These are phyloP conservation scores for Drosophila lacicola DNA, from an alignment of 2,888 invertebrate genomes.

Conservation along the genomic window DNA sequence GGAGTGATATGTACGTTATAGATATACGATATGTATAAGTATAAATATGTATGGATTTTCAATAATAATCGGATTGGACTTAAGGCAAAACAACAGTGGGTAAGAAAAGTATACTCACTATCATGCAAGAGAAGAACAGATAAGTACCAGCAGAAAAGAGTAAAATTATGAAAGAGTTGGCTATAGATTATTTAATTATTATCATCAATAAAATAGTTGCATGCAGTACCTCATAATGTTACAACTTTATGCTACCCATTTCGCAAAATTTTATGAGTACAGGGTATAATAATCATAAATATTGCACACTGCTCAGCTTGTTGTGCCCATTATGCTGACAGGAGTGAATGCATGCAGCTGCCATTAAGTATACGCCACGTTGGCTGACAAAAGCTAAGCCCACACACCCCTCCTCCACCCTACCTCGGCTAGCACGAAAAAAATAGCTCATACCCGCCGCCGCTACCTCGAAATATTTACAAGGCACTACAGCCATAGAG, in stretches of 20 bases:
- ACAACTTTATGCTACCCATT: not conserved
- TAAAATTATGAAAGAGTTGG: no score
- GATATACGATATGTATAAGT: no score
- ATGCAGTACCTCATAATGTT: not conserved
- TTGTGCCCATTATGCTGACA: slow-evolving; percentile 39
- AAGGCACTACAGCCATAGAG: slow-evolving; percentile 37
- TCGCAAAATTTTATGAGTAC: slow-evolving; percentile 5
- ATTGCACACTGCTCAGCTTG: slow-evolving; percentile 59
- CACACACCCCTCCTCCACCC: not conserved
- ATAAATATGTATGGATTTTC: no score
- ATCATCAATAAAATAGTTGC: no score
- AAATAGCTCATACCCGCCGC: slow-evolving; percentile 3
- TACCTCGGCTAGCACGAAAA: not conserved
- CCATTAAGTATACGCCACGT: slow-evolving; percentile 65
- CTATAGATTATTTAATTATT: no score
- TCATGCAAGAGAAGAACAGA: no score
- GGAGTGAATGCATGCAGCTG: slow-evolving; percentile 44
- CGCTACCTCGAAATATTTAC: slow-evolving; percentile 60
- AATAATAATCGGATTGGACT: no score
- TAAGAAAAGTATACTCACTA: no score
- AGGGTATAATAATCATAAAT: slow-evolving; percentile 65
- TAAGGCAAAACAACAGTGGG: no score
- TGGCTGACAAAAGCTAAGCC: slow-evolving; percentile 53
- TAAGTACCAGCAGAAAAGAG: no score
- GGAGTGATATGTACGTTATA: no score